Conservation (phyloP, 2,888 invertebrate genomes). For the Ganaspis brasiliensis region DNA sequence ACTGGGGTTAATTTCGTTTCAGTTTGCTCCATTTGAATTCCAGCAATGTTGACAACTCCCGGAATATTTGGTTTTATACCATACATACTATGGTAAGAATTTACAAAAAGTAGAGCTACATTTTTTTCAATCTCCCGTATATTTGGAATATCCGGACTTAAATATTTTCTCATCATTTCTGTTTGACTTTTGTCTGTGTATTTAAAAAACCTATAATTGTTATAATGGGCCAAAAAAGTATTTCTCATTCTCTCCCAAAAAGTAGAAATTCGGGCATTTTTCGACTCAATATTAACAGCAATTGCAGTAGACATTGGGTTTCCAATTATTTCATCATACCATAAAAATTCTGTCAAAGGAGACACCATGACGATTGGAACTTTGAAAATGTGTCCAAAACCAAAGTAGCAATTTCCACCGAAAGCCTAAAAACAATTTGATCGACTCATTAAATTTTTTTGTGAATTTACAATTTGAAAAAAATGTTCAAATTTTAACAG, state of each 20-base stretch:
- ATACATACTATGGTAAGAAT: constrained; percentile 81
- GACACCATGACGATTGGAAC: background rate
- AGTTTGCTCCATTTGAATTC: constrained; percentile 80
- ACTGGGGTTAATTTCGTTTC: constrained; percentile 58
- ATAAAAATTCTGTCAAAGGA: background rate
- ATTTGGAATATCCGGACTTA: constrained; percentile 72
- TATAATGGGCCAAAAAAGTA: background rate
- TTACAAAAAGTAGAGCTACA: constrained; percentile 81
- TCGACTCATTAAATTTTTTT: too few relatives aligned
- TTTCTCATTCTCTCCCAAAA: background rate
- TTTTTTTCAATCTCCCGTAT: constrained; percentile 79
- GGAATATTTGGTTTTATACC: constrained; percentile 80
- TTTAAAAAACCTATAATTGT: constrained; percentile 9
- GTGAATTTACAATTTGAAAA: too few relatives aligned
- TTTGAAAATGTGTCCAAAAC: too few relatives aligned
- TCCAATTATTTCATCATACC: constrained; percentile 26
- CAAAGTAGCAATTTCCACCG: too few relatives aligned
- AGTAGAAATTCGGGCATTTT: too few relatives aligned
- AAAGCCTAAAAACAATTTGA: background rate
- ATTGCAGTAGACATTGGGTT: constrained; percentile 45
- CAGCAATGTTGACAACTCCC: constrained; percentile 82
- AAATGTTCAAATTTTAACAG: background rate
- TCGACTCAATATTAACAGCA: constrained; percentile 5
- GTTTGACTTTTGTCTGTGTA: constrained; percentile 51
- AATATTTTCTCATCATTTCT: constrained; percentile 58